Evolutionary conservation across 1,140 invertebrate species (phyloP), one percentile per base, ranked within the genome.

Genomic region (Babylonia areolata): DNA sequence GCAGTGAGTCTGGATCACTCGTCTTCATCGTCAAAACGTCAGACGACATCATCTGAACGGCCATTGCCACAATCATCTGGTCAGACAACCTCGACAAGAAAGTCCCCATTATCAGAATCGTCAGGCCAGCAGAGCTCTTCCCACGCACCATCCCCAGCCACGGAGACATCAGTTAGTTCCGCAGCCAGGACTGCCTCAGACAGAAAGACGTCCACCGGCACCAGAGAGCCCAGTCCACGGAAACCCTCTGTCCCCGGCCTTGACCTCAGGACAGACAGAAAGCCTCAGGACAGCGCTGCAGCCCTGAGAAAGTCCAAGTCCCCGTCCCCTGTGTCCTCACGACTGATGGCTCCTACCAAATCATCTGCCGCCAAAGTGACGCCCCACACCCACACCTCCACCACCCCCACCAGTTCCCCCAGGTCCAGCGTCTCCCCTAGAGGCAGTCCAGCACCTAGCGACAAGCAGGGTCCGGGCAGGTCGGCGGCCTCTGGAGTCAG

Each of bases 271-370:
- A 20, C 75, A 40, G 37, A 40, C 75, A 17, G 17, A 23, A 80
- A 80, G 42, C 42, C 40, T 1, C 28, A 23, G n/a, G 78, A 80
- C n/a, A 80, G 42, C n/a, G 23, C 28, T 0, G 3, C 78, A 33
- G 78, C 40, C 28, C 9, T 3, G 9, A 80, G 78, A 20, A 80
- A 51, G n/a, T 58, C 40, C 78, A 80, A 80, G 78, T 80, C 78
- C 3, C 78, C 78, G 11, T 80, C 78, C 23, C 78, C 78, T 15
- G 78, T 35, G 31, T 15, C 78, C 42, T 80, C 78, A n/a, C 40
- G 78, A 58, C 78, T 80, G 28, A 31, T 80, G 46, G 78, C 78
- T 9, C 39, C 78, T 42, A 80, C 78, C 31, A 80, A 39, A n/a
- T 80, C 78, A 12, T 80, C 78, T 31, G 78, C 78, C 28, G 78